phyloP scores from a whole-genome alignment of 2,113 vertebrate genomes.

The Dromiciops gliroides region DNA sequence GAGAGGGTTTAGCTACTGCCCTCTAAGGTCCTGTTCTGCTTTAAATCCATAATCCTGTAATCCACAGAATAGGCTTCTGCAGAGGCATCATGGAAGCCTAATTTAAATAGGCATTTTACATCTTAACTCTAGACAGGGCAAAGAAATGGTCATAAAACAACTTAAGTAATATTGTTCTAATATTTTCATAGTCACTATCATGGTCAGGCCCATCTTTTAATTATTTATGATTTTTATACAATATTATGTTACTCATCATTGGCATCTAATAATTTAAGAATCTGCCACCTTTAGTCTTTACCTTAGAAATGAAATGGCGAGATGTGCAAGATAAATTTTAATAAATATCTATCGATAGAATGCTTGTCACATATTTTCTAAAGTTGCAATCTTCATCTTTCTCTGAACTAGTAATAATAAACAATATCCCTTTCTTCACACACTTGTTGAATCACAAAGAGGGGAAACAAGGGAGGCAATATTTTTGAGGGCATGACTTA shows the following conservation, averaged over 20 bases:
- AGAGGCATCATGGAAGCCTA: not conserved
- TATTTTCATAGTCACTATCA: not conserved
- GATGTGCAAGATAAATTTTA: slow-evolving; percentile 39
- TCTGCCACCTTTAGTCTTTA: slow-evolving; percentile 24
- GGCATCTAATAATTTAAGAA: not conserved
- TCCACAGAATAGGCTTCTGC: not conserved
- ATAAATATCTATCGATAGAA: slow-evolving; percentile 49
- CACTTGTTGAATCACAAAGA: slow-evolving; percentile 2
- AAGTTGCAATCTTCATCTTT: slow-evolving; percentile 33
- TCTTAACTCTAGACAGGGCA: not conserved
- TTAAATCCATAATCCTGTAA: not conserved
- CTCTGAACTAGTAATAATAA: slow-evolving; percentile 36
- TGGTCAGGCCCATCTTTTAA: not conserved
- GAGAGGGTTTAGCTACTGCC: not conserved
- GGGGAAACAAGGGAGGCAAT: not conserved
- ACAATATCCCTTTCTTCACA: slow-evolving; percentile 44
- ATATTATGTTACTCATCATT: not conserved
- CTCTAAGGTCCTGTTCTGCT: not conserved
- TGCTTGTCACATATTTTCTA: slow-evolving; percentile 28
- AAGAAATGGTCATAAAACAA: slow-evolving; percentile 1
- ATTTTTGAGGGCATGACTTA: not conserved
- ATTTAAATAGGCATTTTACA: not conserved
- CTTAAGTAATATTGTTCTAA: not conserved
- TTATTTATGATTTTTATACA: not conserved
- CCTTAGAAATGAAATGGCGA: not conserved